These are phyloP conservation scores for Lasius fuliginosus DNA, from an alignment of 2,888 invertebrate genomes.

Conservation along the genomic window DNA sequence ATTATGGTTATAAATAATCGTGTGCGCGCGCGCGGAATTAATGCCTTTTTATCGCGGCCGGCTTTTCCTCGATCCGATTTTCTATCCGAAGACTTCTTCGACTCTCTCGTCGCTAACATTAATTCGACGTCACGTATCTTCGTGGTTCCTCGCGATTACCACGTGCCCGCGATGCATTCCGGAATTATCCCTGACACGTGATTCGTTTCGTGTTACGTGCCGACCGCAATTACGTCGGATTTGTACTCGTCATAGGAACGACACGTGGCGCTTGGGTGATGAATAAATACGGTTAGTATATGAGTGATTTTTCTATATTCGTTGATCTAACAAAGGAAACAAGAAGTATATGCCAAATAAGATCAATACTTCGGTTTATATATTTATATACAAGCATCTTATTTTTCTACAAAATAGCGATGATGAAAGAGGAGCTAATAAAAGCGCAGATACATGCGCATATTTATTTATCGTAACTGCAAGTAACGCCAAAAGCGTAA, in stretches of 20 bases:
- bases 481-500: background rate
- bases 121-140: slow-evolving; percentile 19
- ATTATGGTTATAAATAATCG: slow-evolving; percentile 49
- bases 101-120: slow-evolving; percentile 16
- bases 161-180: background rate
- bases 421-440: background rate
- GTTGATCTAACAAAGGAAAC: background rate
- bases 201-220: slow-evolving; percentile 31
- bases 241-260: slow-evolving; percentile 12
- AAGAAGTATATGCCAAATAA: background rate
- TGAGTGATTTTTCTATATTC: background rate
- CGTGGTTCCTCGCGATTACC: slow-evolving; percentile 23
- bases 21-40: background rate
- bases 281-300: slow-evolving; percentile 7
- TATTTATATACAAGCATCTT: background rate
- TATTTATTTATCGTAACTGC: background rate
- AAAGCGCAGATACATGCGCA: background rate
- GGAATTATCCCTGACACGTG: slow-evolving; percentile 37
- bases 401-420: background rate
- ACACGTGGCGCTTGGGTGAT: background rate
- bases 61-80: slow-evolving; percentile 28
- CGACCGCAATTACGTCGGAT: background rate
- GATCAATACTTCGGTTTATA: background rate
- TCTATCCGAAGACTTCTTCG: slow-evolving; percentile 2
- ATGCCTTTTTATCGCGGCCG: slow-evolving; percentile 26